phyloP scores from a whole-genome alignment of 2,797 vertebrate species.

The Syngnathus rostellatus region DNA sequence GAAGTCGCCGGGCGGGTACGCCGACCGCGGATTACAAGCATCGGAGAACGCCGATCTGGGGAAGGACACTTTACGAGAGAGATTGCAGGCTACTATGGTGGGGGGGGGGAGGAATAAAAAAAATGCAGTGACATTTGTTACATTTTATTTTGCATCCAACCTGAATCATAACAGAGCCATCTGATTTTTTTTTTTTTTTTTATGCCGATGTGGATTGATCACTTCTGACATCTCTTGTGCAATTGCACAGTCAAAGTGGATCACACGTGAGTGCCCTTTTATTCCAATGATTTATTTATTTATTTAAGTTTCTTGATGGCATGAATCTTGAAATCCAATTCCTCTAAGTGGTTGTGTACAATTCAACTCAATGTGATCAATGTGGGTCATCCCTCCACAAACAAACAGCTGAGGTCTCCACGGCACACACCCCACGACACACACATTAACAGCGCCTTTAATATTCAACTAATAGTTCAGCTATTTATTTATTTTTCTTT shows the following conservation, averaged over 20 bases:
- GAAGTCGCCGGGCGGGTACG: too few species aligned
- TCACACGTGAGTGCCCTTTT: slow-evolving; percentile 35
- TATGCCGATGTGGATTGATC: slow-evolving; percentile 12
- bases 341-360: background rate
- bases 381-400: slow-evolving; percentile 31
- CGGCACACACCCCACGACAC: background rate
- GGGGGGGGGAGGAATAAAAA: background rate
- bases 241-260: slow-evolving; percentile 19
- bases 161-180: background rate
- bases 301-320: background rate
- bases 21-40: background rate
- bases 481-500: background rate
- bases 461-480: background rate
- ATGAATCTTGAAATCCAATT: background rate
- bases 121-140: background rate
- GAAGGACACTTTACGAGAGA: background rate
- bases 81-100: background rate
- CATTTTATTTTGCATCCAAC: background rate
- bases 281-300: too few species aligned
- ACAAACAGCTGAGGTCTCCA: slow-evolving; percentile 7
- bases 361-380: slow-evolving; percentile 21
- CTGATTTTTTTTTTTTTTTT: slow-evolving; percentile 29
- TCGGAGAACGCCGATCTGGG: background rate
- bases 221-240: background rate
- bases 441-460: background rate